Base-by-base conservation (phyloP, 1,140 invertebrate genomes). In the Trichogramma pretiosum region DNA sequence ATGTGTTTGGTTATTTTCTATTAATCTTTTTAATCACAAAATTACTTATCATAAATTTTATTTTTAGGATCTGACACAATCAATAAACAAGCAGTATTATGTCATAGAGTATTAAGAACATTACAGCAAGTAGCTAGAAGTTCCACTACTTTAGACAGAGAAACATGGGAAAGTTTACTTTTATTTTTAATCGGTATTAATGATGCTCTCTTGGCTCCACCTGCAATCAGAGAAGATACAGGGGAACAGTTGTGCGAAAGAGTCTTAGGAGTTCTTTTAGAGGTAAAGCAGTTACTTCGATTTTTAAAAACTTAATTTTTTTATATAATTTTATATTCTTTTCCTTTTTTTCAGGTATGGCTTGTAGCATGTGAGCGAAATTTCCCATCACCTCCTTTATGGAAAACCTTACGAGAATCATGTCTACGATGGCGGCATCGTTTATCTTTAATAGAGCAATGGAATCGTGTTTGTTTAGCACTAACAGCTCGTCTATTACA, bases 231-330 rank as follows among this genome's bases (percentile, higher is more conserved):
- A 75, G 91, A 94, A 69, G 89, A 94, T 67, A 89, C 92, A 37
- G 92, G 92, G 1, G 92, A 95, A 64, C 91, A 97, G 61, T 72
- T 98, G 17, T 95, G 92, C 68, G 91, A 97, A 65, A 71, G 94
- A 37, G 89, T 97, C 26, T 73, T 98, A 7, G 89, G 87, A 48
- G 93, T 95, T 21, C 76, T 98, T 14, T 89, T 97, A 67, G 91
- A 97, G 73, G 84, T 75, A 57, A n/a, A n/a, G n/a, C n/a, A n/a
- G n/a, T 34, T 17, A 13, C 43, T 7, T 32, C 24, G n/a, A 39
- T 49, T 41, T 22, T 50, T 53, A 45, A 33, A 45, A 32, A 24
- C 16, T 35, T 10, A 16, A 45, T 26, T 49, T 30, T 13, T 30
- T 26, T 44, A 41, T 17, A 48, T 26, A 34, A 42, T 18, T 32